These are phyloP conservation scores for Drosophila cognata DNA, from an alignment of 2,888 invertebrate species.

Conservation along the genomic window DNA sequence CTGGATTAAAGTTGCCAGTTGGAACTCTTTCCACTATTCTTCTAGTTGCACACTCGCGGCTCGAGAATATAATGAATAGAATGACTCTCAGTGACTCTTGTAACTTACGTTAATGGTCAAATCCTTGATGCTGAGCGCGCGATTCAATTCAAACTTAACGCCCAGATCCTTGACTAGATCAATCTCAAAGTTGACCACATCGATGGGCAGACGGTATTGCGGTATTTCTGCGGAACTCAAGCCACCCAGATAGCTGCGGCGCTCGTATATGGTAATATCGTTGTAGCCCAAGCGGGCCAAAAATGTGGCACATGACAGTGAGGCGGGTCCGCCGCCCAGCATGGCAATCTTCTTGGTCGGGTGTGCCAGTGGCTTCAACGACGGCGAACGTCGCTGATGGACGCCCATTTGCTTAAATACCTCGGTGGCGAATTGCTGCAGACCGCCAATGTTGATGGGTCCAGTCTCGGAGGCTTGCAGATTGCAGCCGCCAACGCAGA, in stretches of 20 bases:
- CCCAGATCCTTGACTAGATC: constrained; percentile 96
- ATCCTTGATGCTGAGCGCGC: constrained; percentile 89
- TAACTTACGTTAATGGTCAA: constrained; percentile 89
- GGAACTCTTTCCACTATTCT: not conserved
- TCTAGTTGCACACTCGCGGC: not conserved
- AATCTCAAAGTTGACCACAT: constrained; percentile 97
- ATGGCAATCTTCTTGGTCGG: constrained; percentile 90
- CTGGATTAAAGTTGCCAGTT: not conserved
- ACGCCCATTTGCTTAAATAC: constrained; percentile 98
- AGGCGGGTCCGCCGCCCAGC: constrained; percentile 98
- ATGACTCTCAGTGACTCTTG: not conserved
- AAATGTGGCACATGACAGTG: constrained; percentile 98
- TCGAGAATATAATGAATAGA: not conserved
- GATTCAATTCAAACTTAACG: constrained; percentile 92
- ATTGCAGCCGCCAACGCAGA: constrained; percentile 99
- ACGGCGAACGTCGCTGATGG: constrained; percentile 93
- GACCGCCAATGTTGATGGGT: constrained; percentile 98
- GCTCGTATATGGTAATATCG: constrained; percentile 96
- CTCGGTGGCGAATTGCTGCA: constrained; percentile 99
- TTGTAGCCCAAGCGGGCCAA: constrained; percentile 96
- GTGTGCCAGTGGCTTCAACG: constrained; percentile 86
- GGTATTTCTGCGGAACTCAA: constrained; percentile 98
- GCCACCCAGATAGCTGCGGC: constrained; percentile 94
- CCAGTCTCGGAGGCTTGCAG: constrained; percentile 98
- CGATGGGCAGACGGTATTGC: constrained; percentile 96